phyloP scores from a whole-genome alignment of 2,888 invertebrate species.

The Tetrapedia diversipes region DNA sequence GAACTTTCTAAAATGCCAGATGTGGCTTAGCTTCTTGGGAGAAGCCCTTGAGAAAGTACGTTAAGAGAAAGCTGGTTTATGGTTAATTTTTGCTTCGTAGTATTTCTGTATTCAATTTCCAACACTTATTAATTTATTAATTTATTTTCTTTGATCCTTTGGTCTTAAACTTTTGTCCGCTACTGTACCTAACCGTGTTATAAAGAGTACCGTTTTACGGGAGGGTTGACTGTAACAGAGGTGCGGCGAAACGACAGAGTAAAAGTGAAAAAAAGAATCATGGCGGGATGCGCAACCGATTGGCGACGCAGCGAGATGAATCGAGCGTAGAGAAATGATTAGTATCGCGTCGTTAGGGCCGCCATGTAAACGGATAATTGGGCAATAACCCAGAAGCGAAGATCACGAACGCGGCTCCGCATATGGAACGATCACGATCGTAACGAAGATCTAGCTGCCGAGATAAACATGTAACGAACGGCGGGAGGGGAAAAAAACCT shows the following conservation, averaged over 20 bases:
- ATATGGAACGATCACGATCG: conserved; percentile 63
- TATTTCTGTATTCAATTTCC: too few species aligned
- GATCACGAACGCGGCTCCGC: conserved; percentile 63
- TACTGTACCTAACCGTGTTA: too few species aligned
- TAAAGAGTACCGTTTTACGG: too few species aligned
- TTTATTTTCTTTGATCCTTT: too few species aligned
- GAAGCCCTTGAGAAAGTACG: too few species aligned
- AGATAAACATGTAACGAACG: conserved; percentile 54
- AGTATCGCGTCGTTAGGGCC: conserved; percentile 64
- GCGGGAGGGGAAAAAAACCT: conserved; percentile 29
- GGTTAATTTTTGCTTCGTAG: too few species aligned
- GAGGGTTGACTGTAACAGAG: too few species aligned
- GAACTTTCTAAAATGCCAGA: too few species aligned
- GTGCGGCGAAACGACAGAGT: not conserved
- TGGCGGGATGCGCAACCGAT: conserved; percentile 3
- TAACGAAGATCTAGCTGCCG: conserved; percentile 52
- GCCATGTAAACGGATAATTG: conserved; percentile 65
- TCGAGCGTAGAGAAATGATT: conserved; percentile 56
- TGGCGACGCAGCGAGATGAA: conserved; percentile 26
- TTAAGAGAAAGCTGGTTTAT: too few species aligned
- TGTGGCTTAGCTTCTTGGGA: too few species aligned
- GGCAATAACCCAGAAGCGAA: conserved; percentile 64
- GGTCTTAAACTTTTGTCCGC: too few species aligned
- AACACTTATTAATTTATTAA: too few species aligned
- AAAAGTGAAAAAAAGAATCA: not conserved